phyloP scores from a whole-genome alignment of 2,113 vertebrate species.

The Heloderma charlesbogerti region DNA sequence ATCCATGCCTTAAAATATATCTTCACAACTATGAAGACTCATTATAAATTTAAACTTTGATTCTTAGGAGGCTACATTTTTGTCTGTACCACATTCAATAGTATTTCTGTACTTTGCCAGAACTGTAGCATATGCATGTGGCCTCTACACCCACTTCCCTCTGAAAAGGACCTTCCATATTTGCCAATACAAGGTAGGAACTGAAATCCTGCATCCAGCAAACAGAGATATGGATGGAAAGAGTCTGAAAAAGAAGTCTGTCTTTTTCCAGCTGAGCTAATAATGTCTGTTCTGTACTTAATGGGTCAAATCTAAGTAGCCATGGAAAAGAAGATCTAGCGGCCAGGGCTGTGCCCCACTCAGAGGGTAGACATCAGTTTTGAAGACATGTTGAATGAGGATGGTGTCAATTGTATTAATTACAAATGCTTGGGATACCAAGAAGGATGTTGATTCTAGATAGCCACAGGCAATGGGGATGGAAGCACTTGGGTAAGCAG shows the following conservation, averaged over 20 bases:
- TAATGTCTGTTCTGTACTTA: not conserved
- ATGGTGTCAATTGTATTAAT: not conserved
- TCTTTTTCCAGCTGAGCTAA: not conserved
- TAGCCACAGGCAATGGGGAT: not conserved
- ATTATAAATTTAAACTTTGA: not conserved
- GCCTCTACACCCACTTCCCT: not conserved
- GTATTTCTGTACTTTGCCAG: not conserved
- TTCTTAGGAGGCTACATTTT: not conserved
- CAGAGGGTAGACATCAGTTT: not conserved
- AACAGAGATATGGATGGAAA: not conserved
- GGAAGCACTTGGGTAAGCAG: not conserved
- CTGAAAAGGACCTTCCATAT: not conserved
- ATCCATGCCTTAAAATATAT: not conserved
- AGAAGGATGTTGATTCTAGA: not conserved
- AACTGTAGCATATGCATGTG: not conserved
- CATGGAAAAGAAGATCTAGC: not conserved
- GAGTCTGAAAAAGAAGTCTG: not conserved
- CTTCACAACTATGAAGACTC: not conserved
- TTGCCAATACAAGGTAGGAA: not conserved
- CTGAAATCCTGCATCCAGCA: not conserved
- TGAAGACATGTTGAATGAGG: not conserved
- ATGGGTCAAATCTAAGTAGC: not conserved
- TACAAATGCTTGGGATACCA: not conserved
- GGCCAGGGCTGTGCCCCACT: too few species aligned
- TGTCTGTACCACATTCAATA: not conserved